These are phyloP conservation scores for Cydia strobilella DNA, from an alignment of 1,140 invertebrate genomes.

Conservation along the genomic window DNA sequence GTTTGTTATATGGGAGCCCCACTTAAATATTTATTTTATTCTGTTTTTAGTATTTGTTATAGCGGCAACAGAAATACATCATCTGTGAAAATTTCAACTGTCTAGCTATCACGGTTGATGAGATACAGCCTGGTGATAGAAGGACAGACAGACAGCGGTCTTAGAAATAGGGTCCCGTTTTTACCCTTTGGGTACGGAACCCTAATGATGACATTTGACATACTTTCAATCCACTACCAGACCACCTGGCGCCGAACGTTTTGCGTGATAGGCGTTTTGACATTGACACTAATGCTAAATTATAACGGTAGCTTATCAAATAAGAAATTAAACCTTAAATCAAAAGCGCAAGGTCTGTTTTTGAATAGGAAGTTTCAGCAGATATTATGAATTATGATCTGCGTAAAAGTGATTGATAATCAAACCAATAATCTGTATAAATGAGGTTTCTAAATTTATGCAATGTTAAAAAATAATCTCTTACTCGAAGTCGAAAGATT, in stretches of 20 bases:
- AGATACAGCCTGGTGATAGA: too few species aligned
- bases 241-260: background rate
- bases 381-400: slow-evolving; percentile 12
- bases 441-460: background rate
- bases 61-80: too few species aligned
- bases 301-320: background rate
- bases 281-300: slow-evolving; percentile 11
- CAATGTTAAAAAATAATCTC: background rate
- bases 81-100: too few species aligned
- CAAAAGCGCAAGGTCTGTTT: background rate
- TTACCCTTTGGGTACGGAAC: too few species aligned
- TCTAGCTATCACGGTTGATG: too few species aligned
- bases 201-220: slow-evolving; percentile 13
- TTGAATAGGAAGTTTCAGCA: background rate
- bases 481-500: too few species aligned
- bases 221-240: background rate
- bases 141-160: too few species aligned
- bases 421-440: slow-evolving; percentile 8
- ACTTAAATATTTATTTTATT: too few species aligned
- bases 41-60: too few species aligned
- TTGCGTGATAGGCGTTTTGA: background rate
- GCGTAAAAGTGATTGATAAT: background rate
- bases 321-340: background rate
- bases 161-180: too few species aligned
- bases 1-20: too few species aligned